Evolutionary conservation across 1,140 invertebrate genomes (phyloP), one percentile per base, ranked within the genome.

Genomic region (Drosophila cardini): DNA sequence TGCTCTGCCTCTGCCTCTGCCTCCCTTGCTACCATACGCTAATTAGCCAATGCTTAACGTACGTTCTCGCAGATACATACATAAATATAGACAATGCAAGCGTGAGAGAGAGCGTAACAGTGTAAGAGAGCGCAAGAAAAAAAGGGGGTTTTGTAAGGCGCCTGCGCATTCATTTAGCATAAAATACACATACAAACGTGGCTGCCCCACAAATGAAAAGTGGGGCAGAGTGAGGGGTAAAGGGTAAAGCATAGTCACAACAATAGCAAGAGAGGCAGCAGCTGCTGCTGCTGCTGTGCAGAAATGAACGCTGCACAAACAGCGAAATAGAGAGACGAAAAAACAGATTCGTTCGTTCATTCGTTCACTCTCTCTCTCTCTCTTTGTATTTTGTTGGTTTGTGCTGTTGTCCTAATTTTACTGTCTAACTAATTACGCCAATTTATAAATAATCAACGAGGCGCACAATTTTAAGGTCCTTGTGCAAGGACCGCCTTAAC

Each of bases 381-480:
- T 40, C 43, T 50, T 34, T 18, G 4, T 10, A 30, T 30, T 2
- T n/a, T 21, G 11, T 18, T 26, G 16, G 32, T 53, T 26, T 45
- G 11, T 36, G 11, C 64, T 69, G 53, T 43, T 77, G 79, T 71
- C 79, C 83, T 70, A 69, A 82, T 86, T 87, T 74, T 63, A 34
- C 64, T 73, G 80, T 65, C 63, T 69, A 86, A 87, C 81, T 82
- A 86, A 86, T 86, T 87, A 86, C 75, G 65, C 50, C 75, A 67
- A 82, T 82, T 87, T 87, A 86, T 86, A 87, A 86, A 87, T 86
- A 78, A 83, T 86, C 79, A 72, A 79, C 71, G 65, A 83, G 67
- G 56, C 69, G 52, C 67, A 86, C 78, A 68, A 78, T 86, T 81
- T 57, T 75, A 81, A 78, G 75, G 82, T 68, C 74, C 81, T 85